Evolutionary conservation across 2,797 vertebrate genomes (phyloP).

Genomic region (Xenopus petersii): DNA sequence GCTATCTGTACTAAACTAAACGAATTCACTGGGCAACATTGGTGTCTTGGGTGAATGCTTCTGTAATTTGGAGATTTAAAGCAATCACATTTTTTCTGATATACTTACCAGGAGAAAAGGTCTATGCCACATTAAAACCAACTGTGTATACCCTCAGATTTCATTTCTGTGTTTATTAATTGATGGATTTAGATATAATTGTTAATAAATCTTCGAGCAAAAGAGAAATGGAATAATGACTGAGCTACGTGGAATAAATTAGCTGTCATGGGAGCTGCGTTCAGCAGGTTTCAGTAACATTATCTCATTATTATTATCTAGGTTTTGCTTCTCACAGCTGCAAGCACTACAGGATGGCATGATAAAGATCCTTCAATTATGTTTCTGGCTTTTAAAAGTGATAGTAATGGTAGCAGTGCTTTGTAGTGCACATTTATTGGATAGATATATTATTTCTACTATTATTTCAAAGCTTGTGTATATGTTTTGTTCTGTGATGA

Average conservation of each 20-base stretch:
- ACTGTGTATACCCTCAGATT: neutral
- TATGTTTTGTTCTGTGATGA: slow-evolving; percentile 37
- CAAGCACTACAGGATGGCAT: slow-evolving; percentile 49
- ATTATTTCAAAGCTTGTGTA: slow-evolving; percentile 23
- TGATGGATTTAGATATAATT: slow-evolving; percentile 37
- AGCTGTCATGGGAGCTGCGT: slow-evolving; percentile 54
- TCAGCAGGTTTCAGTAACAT: slow-evolving; percentile 57
- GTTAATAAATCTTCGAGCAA: slow-evolving; percentile 48
- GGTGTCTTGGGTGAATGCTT: slow-evolving; percentile 10
- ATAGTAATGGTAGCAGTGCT: slow-evolving; percentile 33
- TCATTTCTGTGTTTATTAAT: slow-evolving; percentile 41
- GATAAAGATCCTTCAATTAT: slow-evolving; percentile 55
- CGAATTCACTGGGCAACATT: neutral
- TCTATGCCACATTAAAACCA: slow-evolving; percentile 3
- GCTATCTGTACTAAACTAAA: neutral
- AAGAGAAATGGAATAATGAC: slow-evolving; percentile 52
- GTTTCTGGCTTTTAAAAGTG: slow-evolving; percentile 47
- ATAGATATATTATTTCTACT: slow-evolving; percentile 23
- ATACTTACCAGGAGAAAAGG: neutral
- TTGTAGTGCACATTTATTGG: slow-evolving; percentile 51
- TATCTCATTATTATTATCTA: slow-evolving; percentile 61
- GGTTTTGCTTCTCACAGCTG: slow-evolving; percentile 56
- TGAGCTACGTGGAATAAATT: slow-evolving; percentile 54
- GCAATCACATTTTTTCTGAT: slow-evolving; percentile 13
- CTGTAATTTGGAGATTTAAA: slow-evolving; percentile 7